Evolutionary conservation across 1,140 invertebrate genomes (phyloP).

Genomic region (Spodoptera litura): DNA sequence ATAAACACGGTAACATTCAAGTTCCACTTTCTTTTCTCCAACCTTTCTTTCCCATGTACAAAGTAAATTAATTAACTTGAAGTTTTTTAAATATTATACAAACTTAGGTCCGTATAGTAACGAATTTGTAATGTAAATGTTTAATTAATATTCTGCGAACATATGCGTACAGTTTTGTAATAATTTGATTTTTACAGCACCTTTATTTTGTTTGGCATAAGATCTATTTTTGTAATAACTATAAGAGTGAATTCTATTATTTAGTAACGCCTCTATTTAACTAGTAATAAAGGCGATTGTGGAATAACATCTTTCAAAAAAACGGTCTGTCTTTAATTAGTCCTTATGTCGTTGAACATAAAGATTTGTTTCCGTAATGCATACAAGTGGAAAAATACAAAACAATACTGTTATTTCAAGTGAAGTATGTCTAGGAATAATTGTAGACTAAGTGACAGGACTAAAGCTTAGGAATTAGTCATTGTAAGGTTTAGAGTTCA

Average conservation of each 20-base stretch:
- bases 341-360: no score
- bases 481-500: constrained; percentile 1
- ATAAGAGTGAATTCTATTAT: no score
- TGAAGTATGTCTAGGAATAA: not conserved
- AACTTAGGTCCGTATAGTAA: constrained; percentile 25
- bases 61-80: constrained; percentile 5
- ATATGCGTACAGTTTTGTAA: not conserved
- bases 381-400: not conserved
- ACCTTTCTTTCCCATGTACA: constrained; percentile 1
- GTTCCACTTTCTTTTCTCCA: constrained; percentile 18
- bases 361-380: no score
- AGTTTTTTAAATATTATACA: constrained; percentile 7
- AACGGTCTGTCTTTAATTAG: no score
- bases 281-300: no score
- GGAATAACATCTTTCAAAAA: no score
- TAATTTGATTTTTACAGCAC: not conserved
- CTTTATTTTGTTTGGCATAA: no score
- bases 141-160: constrained; percentile 15
- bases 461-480: constrained; percentile 14
- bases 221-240: no score
- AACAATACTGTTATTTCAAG: not conserved
- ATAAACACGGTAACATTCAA: not conserved
- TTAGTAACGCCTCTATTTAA: no score
- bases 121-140: constrained; percentile 26
- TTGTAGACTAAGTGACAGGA: constrained; percentile 12